phyloP scores from a whole-genome alignment of 2,797 vertebrate species.

The Phoeniculus purpureus region DNA sequence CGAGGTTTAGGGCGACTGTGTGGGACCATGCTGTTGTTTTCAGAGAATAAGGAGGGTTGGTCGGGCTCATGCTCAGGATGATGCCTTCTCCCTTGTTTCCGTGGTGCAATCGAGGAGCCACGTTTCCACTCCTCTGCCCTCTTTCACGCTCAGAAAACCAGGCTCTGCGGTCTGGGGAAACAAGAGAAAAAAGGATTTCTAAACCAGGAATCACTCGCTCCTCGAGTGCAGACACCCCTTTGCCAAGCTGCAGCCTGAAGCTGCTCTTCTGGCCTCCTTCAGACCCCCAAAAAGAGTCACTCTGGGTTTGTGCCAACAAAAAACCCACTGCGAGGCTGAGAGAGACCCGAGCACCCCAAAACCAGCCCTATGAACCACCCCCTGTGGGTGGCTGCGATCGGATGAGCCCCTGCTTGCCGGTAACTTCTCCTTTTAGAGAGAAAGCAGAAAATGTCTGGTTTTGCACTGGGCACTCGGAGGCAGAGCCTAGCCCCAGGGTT shows the following conservation, averaged over 20 bases:
- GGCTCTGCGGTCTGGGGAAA: neutral
- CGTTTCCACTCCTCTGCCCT: conserved; percentile 17
- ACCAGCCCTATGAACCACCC: neutral
- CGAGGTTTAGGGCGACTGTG: neutral
- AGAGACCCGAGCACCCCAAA: neutral
- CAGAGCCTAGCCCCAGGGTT: neutral
- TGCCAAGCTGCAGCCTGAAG: conserved; percentile 4
- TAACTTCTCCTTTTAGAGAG: neutral
- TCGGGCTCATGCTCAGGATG: neutral
- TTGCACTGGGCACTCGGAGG: fast-evolving
- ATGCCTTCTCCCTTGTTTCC: neutral
- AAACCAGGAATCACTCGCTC: neutral
- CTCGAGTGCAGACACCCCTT: neutral
- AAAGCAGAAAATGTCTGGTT: neutral
- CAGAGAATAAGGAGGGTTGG: neutral
- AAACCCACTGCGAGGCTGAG: neutral
- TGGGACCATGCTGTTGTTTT: neutral
- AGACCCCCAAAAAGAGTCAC: neutral
- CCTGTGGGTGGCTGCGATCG: neutral
- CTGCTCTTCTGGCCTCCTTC: neutral
- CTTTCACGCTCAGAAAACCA: neutral
- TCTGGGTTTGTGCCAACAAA: neutral
- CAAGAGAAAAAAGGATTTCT: neutral
- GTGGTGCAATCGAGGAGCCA: neutral
- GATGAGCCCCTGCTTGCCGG: neutral